Evolutionary conservation across 2,888 invertebrate genomes (phyloP).

Genomic region (Gerris lacustris): DNA sequence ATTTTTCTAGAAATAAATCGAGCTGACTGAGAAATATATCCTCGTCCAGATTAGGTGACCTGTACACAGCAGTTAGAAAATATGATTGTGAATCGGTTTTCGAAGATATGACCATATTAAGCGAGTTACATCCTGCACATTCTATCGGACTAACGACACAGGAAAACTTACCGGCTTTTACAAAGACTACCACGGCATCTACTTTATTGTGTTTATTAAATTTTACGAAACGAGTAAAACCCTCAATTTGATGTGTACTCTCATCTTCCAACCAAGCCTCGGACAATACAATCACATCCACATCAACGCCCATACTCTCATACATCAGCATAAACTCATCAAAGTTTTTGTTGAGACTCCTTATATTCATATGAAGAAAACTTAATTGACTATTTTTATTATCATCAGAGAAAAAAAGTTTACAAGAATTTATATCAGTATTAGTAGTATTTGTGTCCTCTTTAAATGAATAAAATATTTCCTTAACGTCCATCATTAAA

Average conservation of each 20-base stretch:
- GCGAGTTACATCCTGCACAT: neutral
- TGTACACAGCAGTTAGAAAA: neutral
- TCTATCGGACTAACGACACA: neutral
- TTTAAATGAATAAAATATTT: too few species aligned
- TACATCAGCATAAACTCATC: too few species aligned
- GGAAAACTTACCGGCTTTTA: neutral
- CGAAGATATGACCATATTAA: neutral
- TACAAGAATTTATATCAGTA: too few species aligned
- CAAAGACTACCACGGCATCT: neutral
- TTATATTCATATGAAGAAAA: too few species aligned
- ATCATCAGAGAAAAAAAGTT: too few species aligned
- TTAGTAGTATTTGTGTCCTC: too few species aligned
- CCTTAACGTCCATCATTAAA: too few species aligned
- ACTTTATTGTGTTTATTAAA: neutral
- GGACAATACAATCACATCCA: neutral
- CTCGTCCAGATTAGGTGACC: neutral
- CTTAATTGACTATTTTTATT: too few species aligned
- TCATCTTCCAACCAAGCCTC: neutral
- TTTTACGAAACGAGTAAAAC: neutral
- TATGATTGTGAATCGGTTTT: neutral
- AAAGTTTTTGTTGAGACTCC: too few species aligned
- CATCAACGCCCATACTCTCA: too few species aligned
- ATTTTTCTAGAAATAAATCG: neutral
- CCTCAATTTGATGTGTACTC: too few species aligned
- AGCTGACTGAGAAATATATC: neutral